Percentiles rank a stretch among this genome's conserved stretches.
These are phyloP conservation scores for Aix galericulata DNA, from an alignment of 2,113 vertebrate species.

Conservation along the genomic window DNA sequence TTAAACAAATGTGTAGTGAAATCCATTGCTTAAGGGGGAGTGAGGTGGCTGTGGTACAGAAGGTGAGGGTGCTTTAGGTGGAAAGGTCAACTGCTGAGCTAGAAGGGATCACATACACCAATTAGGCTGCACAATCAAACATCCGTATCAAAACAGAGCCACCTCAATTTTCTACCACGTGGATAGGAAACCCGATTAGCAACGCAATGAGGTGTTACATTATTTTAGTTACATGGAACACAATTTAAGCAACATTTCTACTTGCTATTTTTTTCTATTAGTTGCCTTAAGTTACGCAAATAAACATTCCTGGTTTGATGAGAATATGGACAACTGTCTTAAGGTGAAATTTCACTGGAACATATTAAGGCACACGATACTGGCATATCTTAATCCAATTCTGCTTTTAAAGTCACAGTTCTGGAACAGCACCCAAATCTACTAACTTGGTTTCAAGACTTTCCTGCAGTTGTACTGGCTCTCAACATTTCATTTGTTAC, in stretches of 20 bases:
- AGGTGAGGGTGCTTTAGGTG: constrained; percentile 85
- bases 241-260: not conserved
- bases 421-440: not conserved
- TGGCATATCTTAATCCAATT: not conserved
- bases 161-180: not conserved
- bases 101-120: constrained; percentile 81
- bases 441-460: not conserved
- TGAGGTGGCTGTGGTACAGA: constrained; percentile 83
- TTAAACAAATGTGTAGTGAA: constrained; percentile 99
- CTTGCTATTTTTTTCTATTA: not conserved
- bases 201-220: not conserved
- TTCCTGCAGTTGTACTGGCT: not conserved
- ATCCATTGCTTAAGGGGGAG: constrained; percentile 91
- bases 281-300: not conserved
- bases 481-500: not conserved
- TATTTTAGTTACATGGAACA: not conserved
- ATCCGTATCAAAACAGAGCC: not conserved
- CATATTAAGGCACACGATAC: not conserved
- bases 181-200: not conserved
- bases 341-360: not conserved
- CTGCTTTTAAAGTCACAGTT: not conserved
- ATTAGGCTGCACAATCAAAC: constrained; percentile 66
- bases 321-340: not conserved
- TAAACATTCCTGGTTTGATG: not conserved
- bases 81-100: constrained; percentile 87